A percentile compares a stretch with the other conserved stretches of the same genome.
Evolutionary conservation across 2,797 vertebrate genomes (phyloP).

Genomic region (Menidia menidia): DNA sequence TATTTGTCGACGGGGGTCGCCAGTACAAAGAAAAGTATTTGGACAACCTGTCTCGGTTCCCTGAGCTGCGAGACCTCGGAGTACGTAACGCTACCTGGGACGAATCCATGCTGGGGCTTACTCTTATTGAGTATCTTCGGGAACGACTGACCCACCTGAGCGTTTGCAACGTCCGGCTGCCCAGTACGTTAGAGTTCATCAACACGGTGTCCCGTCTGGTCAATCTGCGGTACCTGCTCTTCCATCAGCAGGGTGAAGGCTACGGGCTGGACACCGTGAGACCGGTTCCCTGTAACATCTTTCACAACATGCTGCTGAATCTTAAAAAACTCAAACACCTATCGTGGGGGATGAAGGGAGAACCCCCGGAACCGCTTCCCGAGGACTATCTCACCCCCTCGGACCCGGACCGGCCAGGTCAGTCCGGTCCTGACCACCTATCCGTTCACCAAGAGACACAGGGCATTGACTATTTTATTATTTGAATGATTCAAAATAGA

Average conservation of each 20-base stretch:
- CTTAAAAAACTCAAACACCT: constrained; percentile 62
- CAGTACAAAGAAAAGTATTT: constrained; percentile 65
- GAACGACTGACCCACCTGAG: constrained; percentile 63
- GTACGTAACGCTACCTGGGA: constrained; percentile 66
- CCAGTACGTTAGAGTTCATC: constrained; percentile 54
- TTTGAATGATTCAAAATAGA: no score
- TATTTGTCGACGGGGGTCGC: constrained; percentile 65
- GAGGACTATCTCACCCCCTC: constrained; percentile 66
- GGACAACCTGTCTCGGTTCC: constrained; percentile 55
- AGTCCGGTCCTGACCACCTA: neutral
- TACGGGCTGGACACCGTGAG: constrained; percentile 63
- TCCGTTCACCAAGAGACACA: neutral
- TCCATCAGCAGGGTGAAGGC: constrained; percentile 68
- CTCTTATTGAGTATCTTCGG: constrained; percentile 39
- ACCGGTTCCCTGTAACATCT: constrained; percentile 57
- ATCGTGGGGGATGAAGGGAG: constrained; percentile 74
- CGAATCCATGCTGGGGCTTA: constrained; percentile 47
- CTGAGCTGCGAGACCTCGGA: constrained; percentile 44
- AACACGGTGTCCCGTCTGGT: constrained; percentile 37
- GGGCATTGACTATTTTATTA: no score
- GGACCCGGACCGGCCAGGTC: constrained; percentile 54
- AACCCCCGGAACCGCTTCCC: constrained; percentile 58
- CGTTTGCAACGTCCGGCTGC: constrained; percentile 69
- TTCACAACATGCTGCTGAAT: constrained; percentile 58
- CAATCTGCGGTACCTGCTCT: constrained; percentile 67